These are phyloP conservation scores for Myrmecophaga tridactyla DNA, from an alignment of 2,113 vertebrate genomes.

Conservation along the genomic window DNA sequence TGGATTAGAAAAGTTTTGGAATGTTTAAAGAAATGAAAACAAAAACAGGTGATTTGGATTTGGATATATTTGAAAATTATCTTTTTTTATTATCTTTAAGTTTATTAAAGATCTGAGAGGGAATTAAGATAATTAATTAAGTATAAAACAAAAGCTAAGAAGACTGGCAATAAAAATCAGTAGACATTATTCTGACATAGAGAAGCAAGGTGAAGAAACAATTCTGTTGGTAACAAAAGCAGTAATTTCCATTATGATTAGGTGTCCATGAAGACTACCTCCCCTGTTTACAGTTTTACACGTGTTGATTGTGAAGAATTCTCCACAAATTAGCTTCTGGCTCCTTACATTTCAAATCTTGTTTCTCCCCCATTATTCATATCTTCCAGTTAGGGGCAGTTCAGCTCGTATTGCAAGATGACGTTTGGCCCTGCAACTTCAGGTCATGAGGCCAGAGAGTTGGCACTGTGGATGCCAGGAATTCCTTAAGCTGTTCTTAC, in stretches of 20 bases:
- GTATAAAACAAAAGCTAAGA: conserved; percentile 1
- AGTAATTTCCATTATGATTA: not conserved
- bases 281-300: not conserved
- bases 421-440: not conserved
- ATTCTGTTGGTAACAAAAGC: not conserved
- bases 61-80: not conserved
- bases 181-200: not conserved
- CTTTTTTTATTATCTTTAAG: not conserved
- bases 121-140: not conserved
- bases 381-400: not conserved
- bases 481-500: not conserved
- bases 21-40: not conserved
- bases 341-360: not conserved
- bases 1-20: not conserved
- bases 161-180: not conserved
- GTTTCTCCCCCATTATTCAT: not conserved
- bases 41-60: not conserved
- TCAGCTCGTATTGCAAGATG: not conserved
- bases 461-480: not conserved
- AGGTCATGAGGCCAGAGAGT: not conserved
- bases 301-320: not conserved
- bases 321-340: not conserved
- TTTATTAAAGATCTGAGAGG: not conserved
- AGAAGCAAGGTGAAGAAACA: not conserved
- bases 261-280: not conserved